Evolutionary conservation across 2,797 vertebrate species (phyloP).

Genomic region (Coranthus polyacanthus): DNA sequence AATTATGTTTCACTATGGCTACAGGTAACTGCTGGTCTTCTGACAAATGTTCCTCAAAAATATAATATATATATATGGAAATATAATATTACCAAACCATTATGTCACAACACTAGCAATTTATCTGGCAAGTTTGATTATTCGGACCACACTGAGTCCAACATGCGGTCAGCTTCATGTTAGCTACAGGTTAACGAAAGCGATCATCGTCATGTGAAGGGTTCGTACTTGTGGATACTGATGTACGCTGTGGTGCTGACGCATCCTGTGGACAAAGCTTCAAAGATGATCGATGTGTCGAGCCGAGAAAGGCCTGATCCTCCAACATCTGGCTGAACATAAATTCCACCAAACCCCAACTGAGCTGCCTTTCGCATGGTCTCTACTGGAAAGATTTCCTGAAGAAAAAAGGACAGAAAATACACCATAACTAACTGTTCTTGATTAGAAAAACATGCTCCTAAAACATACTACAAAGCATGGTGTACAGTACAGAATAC

Average conservation of each 20-base stretch:
- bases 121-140: not conserved
- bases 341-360: constrained; percentile 95
- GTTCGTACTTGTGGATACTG: constrained; percentile 97
- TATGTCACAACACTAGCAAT: no score
- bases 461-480: no score
- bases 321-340: constrained; percentile 91
- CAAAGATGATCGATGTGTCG: constrained; percentile 95
- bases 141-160: no score
- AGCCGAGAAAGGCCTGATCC: constrained; percentile 95
- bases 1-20: no score
- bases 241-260: constrained; percentile 97
- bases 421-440: not conserved
- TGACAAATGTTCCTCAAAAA: no score
- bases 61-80: no score
- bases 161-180: no score
- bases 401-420: not conserved
- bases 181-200: not conserved
- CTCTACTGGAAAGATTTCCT: constrained; percentile 96
- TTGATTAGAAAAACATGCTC: no score
- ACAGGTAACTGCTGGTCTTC: no score
- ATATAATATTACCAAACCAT: no score
- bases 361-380: constrained; percentile 91
- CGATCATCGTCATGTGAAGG: not conserved
- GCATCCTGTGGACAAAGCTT: constrained; percentile 96
- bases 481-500: not conserved